phyloP scores from a whole-genome alignment of 2,113 vertebrate species.

The Xenopus laevis region DNA sequence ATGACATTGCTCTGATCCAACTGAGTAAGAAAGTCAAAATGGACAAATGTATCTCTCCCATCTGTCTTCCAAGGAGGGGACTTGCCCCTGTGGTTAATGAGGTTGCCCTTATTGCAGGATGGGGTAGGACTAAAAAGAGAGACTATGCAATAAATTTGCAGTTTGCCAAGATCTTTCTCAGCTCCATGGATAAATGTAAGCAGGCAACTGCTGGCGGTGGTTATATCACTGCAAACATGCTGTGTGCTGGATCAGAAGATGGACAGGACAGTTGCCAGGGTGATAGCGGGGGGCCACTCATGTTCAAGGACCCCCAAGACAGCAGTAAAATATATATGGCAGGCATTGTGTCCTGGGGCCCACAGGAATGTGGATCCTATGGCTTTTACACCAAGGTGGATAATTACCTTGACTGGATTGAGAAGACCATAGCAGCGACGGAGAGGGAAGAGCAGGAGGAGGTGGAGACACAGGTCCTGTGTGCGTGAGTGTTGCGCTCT shows the following conservation, averaged over 20 bases:
- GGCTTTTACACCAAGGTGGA: conserved; percentile 83
- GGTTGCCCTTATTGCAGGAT: conserved; percentile 67
- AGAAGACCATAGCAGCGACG: conserved; percentile 60
- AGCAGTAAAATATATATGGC: conserved; percentile 53
- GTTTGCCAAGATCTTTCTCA: conserved; percentile 55
- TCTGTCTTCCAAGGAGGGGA: conserved; percentile 63
- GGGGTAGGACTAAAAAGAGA: conserved; percentile 47
- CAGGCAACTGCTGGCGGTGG: background rate
- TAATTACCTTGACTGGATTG: conserved; percentile 85
- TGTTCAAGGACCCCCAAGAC: conserved; percentile 51
- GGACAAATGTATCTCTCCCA: conserved; percentile 57
- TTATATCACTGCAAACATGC: conserved; percentile 79
- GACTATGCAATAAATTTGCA: conserved; percentile 1
- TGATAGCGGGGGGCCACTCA: conserved; percentile 82
- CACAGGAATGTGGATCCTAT: conserved; percentile 65
- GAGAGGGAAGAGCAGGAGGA: background rate
- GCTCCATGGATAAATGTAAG: conserved; percentile 52
- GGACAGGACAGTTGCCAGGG: conserved; percentile 75
- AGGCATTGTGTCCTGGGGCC: conserved; percentile 88
- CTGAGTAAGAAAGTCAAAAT: conserved; percentile 59
- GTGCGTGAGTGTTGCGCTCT: background rate
- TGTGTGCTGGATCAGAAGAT: conserved; percentile 73
- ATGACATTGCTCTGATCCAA: conserved; percentile 67
- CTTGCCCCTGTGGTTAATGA: conserved; percentile 24
- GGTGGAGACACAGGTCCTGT: background rate